phyloP scores from a whole-genome alignment of 2,888 invertebrate genomes.

The Polymixis flavicincta region DNA sequence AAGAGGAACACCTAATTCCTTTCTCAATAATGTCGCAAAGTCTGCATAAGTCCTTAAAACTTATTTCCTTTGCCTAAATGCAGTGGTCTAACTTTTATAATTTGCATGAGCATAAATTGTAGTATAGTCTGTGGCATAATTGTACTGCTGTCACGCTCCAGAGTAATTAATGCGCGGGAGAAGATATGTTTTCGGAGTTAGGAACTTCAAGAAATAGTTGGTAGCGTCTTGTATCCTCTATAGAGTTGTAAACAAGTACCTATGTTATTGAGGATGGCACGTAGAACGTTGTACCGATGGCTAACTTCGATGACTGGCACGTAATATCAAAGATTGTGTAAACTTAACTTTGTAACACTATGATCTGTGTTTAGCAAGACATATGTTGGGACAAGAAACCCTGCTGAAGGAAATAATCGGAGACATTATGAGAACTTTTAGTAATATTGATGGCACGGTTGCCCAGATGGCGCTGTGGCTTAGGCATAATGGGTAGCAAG shows the following conservation, averaged over 20 bases:
- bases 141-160: constrained; percentile 15
- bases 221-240: constrained; percentile 17
- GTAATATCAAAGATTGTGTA: constrained; percentile 3
- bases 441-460: background rate
- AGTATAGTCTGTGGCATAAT: constrained; percentile 46
- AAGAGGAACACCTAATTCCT: background rate
- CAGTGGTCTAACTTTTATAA: constrained; percentile 33
- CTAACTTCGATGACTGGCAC: constrained; percentile 10
- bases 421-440: background rate
- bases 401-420: too few species aligned
- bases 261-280: constrained; percentile 9
- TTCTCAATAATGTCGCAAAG: too few species aligned
- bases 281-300: constrained; percentile 8
- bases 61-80: constrained; percentile 12
- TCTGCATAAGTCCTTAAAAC: background rate
- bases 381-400: background rate
- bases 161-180: constrained; percentile 43
- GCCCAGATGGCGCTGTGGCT: background rate
- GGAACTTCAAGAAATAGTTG: constrained; percentile 56
- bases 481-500: background rate
- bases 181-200: constrained; percentile 47
- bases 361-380: background rate
- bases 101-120: constrained; percentile 44
- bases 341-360: constrained; percentile 11
- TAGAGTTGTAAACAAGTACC: constrained; percentile 35